Evolutionary conservation across 1,140 invertebrate species (phyloP).

Genomic region (Berghia stephanieae): DNA sequence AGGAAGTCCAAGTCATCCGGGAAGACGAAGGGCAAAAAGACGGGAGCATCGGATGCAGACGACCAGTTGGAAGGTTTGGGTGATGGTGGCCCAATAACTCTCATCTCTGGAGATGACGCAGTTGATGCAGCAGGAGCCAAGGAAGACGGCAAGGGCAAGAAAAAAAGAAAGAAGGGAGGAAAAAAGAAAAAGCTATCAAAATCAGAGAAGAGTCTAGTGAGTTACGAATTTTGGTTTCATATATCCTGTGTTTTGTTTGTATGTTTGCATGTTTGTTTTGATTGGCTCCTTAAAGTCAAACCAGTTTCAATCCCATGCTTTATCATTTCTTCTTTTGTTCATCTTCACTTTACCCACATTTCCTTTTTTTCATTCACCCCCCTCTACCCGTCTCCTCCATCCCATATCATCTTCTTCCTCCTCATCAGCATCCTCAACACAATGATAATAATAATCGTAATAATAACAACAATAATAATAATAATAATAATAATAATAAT

Average conservation of each 20-base stretch:
- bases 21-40: constrained; percentile 24
- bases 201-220: constrained; percentile 50
- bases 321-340: not conserved
- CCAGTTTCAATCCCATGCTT: no score
- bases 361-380: not conserved
- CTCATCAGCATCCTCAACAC: no score
- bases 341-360: not conserved
- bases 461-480: no score
- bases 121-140: no score
- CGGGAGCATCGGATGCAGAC: no score
- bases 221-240: not conserved
- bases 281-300: not conserved
- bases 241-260: not conserved
- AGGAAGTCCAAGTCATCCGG: not conserved
- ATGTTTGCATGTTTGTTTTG: not conserved
- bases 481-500: no score
- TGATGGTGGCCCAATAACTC: constrained; percentile 21
- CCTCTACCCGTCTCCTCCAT: not conserved
- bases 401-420: not conserved
- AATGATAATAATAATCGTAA: no score
- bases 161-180: constrained; percentile 40
- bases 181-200: constrained; percentile 47
- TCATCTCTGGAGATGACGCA: constrained; percentile 32
- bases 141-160: constrained; percentile 37
- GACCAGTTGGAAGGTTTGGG: no score